Conservation (phyloP, 2,888 invertebrate genomes). For the Noctua fimbriata region DNA sequence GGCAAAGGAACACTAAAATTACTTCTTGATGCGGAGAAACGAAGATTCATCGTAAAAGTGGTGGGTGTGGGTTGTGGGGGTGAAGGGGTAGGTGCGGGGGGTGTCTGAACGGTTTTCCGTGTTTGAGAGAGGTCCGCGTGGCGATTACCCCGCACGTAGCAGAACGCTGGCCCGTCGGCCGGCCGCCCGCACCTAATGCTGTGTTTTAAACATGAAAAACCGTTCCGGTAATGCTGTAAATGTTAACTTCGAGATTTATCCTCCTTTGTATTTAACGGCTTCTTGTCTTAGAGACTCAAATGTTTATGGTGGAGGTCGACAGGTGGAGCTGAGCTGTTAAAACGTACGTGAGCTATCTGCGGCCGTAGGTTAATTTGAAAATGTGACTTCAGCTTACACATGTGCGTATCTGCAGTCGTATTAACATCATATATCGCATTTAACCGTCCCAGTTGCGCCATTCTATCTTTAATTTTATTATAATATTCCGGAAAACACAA, state of each 20-base stretch:
- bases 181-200: slow-evolving; percentile 83
- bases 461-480: neutral
- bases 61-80: slow-evolving; percentile 77
- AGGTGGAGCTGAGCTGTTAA: slow-evolving; percentile 55
- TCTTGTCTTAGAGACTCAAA: slow-evolving; percentile 70
- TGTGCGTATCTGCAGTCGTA: neutral
- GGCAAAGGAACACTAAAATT: slow-evolving; percentile 90
- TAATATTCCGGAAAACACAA: neutral
- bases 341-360: slow-evolving; percentile 61
- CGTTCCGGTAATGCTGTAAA: slow-evolving; percentile 88
- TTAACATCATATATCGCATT: neutral
- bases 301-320: slow-evolving; percentile 66
- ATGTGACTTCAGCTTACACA: slow-evolving; percentile 11
- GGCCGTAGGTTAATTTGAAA: slow-evolving; percentile 18
- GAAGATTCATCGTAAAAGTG: slow-evolving; percentile 91
- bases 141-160: slow-evolving; percentile 88
- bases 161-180: slow-evolving; percentile 77
- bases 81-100: slow-evolving; percentile 70
- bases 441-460: neutral
- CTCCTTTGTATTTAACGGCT: slow-evolving; percentile 77
- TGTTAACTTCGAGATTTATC: slow-evolving; percentile 83
- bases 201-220: slow-evolving; percentile 89
- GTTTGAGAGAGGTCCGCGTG: slow-evolving; percentile 87
- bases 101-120: slow-evolving; percentile 90
- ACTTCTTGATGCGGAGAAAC: slow-evolving; percentile 91